Base-by-base conservation (phyloP, 2,888 invertebrate species). In the Apamea anceps region DNA sequence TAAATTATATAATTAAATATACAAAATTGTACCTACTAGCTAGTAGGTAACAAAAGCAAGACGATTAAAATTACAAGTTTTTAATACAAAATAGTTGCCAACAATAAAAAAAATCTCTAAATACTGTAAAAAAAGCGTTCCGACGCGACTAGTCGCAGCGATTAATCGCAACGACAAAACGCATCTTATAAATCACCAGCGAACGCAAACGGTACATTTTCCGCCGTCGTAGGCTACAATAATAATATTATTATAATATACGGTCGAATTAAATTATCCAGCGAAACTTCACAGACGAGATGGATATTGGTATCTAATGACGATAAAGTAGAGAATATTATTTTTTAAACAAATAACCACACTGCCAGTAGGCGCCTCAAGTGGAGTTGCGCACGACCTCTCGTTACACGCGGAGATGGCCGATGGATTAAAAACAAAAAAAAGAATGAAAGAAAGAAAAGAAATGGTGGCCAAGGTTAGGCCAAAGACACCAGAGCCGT, bases 1-100 rank as follows among this genome's bases (percentile, higher is more conserved):
- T 84, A 75, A 85, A 85, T 84, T 83, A 85, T 75, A 83, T 28
- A 84, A 84, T 81, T 65, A 80, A 84, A 85, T 84, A 78, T 85
- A 85, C 85, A 77, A 71, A 37, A 28, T 67, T 62, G 25, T 32
- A n/a, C 74, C 80, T 70, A 77, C 82, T 51, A 1, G 0, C 32
- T 15, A 37, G 75, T 72, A 85, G 73, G 74, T 12, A 37, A 42
- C 13, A 13, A 13, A 81, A 84, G 60, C 74, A 42, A 80, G 67
- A 28, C 54, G 48, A 80, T 71, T 81, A 75, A 84, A 74, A 84
- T 84, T 82, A 85, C 77, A 78, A 62, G 28, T 37, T 72, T 62
- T 77, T 42, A 72, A 84, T 77, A 75, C 73, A 75, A 68, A 75
- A 84, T 62, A 80, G 78, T 80, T 88, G 85, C 83, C 84, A 85